Base-by-base conservation (phyloP, 1,140 invertebrate genomes). In the Drosophila obscura region DNA sequence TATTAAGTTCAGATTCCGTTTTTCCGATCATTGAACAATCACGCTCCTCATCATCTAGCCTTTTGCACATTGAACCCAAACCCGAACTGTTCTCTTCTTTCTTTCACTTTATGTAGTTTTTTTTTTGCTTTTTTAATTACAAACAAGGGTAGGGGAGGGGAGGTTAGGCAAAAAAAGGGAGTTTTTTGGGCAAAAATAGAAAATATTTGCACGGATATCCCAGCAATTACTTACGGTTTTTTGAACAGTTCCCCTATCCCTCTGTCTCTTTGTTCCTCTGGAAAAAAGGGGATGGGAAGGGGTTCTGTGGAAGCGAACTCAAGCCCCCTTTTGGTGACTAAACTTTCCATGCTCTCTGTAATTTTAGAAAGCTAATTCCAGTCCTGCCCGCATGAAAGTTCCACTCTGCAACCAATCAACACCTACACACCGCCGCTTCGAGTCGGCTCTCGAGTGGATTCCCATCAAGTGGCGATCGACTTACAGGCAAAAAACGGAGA, bases 161-260 rank as follows among this genome's bases (percentile, higher is more conserved):
- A 62, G 77, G 68, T 52, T 58, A 5, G 39, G 15, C 43, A 61
- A 26, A 22, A 65, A 62, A 66, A 60, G 58, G 59, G 55, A 52
- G 77, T 82, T 85, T 85, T 85, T 81, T 60, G 82, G 82, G 83
- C 78, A 78, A 87, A 87, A 84, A 79, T 60, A 50, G 57, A 76
- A 82, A 87, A 87, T 87, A 78, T 87, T 87, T 87, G 82, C 82
- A 87, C 82, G 82, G 60, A 78, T 87, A 87, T 87, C 78, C 78
- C 79, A 53, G 74, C 78, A 85, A 87, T 85, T 87, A 87, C 71
- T 87, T 87, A 87, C 82, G 83, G 83, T 76, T 74, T 82, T 79
- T 44, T 87, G 82, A 80, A 75, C 82, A 78, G 67, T 83, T 71
- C 26, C 55, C 43, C 22, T 22, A 19, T 2, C 9, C 35, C 11